Evolutionary conservation across 2,797 vertebrate species (phyloP).

Genomic region (Hephaestus fuliginosus): DNA sequence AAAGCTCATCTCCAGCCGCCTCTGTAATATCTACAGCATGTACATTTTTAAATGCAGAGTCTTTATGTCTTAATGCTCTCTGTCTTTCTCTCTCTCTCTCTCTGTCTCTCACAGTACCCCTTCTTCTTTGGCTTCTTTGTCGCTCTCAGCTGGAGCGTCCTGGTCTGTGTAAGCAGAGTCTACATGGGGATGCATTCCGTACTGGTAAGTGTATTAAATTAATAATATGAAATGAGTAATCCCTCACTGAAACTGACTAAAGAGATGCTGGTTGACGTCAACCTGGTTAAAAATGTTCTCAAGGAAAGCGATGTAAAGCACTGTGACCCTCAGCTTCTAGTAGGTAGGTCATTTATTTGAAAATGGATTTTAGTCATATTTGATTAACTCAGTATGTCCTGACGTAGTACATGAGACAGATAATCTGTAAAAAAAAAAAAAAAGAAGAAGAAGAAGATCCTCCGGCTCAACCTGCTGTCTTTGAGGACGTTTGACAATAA

Average conservation of each 20-base stretch:
- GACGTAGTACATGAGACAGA: too few relatives aligned
- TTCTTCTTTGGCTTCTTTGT: slow-evolving; percentile 91
- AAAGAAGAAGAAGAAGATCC: too few relatives aligned
- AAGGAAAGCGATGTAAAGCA: not conserved
- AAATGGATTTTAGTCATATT: too few relatives aligned
- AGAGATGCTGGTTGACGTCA: not conserved
- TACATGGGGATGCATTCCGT: slow-evolving; percentile 99
- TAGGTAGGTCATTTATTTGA: too few relatives aligned
- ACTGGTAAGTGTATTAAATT: slow-evolving; percentile 87
- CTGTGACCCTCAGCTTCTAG: not conserved
- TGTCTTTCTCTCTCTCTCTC: slow-evolving; percentile 36
- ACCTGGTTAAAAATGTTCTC: not conserved
- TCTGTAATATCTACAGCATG: not conserved
- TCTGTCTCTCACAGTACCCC: slow-evolving; percentile 87
- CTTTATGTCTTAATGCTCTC: slow-evolving; percentile 24
- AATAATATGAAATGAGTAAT: slow-evolving; percentile 2
- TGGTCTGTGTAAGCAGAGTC: slow-evolving; percentile 97
- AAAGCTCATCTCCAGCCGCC: not conserved
- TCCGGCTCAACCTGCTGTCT: too few relatives aligned
- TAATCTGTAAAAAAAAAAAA: too few relatives aligned
- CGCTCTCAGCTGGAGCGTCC: slow-evolving; percentile 92
- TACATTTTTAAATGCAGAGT: not conserved
- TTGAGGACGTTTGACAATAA: too few relatives aligned
- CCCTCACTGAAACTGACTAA: not conserved
- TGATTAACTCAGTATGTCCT: too few relatives aligned